phyloP scores from a whole-genome alignment of 2,113 vertebrate species.

The Pogonocichla stellata region DNA sequence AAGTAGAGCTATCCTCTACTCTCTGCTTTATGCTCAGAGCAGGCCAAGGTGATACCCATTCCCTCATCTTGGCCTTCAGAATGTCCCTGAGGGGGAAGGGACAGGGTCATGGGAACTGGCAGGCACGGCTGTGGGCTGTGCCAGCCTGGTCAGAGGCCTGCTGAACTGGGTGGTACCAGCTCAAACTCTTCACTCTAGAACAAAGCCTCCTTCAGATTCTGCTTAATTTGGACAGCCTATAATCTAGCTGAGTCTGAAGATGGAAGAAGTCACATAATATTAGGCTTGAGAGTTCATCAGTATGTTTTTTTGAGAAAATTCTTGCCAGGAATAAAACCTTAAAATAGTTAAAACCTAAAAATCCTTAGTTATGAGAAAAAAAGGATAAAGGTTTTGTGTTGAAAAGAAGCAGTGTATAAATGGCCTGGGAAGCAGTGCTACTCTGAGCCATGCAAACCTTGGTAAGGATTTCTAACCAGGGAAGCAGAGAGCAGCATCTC shows the following conservation, averaged over 20 bases:
- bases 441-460: background rate
- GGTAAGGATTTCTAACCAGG: background rate
- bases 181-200: background rate
- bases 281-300: background rate
- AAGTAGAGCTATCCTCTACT: background rate
- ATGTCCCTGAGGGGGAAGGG: background rate
- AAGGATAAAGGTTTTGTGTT: background rate
- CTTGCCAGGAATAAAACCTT: background rate
- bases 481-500: background rate
- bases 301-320: background rate
- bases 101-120: background rate
- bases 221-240: background rate
- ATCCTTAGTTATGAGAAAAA: background rate
- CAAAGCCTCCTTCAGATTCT: background rate
- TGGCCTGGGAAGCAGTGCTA: background rate
- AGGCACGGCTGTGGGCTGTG: rapidly evolving
- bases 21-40: background rate
- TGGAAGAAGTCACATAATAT: background rate
- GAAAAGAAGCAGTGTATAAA: background rate
- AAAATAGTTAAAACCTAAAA: background rate
- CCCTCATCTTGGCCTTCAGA: background rate
- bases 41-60: background rate
- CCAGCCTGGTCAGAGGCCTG: background rate
- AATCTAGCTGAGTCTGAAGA: background rate
- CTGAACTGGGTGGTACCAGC: background rate